Conservation (phyloP, 2,797 vertebrate species). For the Tarsius wallacei region DNA sequence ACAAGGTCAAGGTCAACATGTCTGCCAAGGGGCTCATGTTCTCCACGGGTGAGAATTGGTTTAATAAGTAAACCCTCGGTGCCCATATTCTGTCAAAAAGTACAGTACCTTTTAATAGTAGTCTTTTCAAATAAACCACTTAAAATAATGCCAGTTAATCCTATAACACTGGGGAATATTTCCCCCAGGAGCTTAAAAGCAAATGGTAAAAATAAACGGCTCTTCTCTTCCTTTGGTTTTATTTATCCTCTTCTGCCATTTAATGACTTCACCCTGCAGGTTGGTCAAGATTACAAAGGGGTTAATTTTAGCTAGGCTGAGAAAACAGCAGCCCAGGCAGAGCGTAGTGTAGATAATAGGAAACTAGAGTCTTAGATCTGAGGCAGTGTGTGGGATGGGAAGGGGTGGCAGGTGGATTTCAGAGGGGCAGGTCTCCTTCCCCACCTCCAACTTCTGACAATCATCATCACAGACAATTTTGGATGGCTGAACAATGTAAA, state of each 20-base stretch:
- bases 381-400: not conserved
- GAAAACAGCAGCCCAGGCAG: not conserved
- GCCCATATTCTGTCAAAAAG: not conserved
- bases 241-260: not conserved
- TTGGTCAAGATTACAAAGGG: not conserved
- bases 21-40: not conserved
- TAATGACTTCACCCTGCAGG: not conserved
- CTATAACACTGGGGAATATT: not conserved
- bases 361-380: not conserved
- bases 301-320: not conserved
- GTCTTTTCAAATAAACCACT: not conserved
- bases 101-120: not conserved
- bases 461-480: conserved; percentile 24
- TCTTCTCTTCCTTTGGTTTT: not conserved
- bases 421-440: not conserved
- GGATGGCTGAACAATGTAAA: conserved; percentile 53
- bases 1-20: not conserved
- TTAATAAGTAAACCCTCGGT: not conserved
- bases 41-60: not conserved
- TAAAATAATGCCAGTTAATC: not conserved
- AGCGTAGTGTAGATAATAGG: not conserved
- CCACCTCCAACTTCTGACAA: not conserved
- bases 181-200: not conserved
- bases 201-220: not conserved
- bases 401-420: conserved; percentile 37